Evolutionary conservation across 2,888 invertebrate species (phyloP).

Genomic region (Apoderus coryli): DNA sequence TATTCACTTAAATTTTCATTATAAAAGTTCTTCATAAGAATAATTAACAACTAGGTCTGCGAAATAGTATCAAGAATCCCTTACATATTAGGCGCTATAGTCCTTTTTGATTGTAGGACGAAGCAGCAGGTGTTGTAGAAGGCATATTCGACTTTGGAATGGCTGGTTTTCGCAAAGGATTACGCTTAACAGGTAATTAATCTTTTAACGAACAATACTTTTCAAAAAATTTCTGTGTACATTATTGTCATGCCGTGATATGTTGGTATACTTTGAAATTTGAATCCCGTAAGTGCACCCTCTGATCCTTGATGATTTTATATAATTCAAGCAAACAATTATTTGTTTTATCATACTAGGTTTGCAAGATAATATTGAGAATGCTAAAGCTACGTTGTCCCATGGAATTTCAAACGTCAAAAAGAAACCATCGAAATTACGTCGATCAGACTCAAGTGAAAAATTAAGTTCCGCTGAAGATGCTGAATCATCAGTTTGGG

Average conservation of each 20-base stretch:
- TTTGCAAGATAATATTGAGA: conserved; percentile 36
- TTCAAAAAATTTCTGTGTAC: no score
- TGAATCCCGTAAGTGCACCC: no score
- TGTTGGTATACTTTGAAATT: no score
- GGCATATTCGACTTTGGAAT: conserved; percentile 47
- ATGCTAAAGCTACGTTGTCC: conserved; percentile 18
- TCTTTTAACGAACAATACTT: conserved; percentile 3
- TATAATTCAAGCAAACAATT: no score
- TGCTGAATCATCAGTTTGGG: conserved; percentile 26
- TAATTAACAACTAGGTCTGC: no score
- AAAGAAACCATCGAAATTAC: conserved; percentile 15
- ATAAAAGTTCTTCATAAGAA: no score
- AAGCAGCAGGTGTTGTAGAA: conserved; percentile 49
- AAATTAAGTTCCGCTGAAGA: conserved; percentile 20
- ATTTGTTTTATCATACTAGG: no score
- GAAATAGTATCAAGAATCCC: no score
- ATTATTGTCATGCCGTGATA: no score
- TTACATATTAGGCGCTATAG: no score
- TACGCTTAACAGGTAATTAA: conserved; percentile 35
- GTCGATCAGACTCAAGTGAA: conserved; percentile 18
- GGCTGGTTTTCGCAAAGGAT: conserved; percentile 43
- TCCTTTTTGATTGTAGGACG: conserved; percentile 40
- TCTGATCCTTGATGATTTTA: no score
- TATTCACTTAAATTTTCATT: no score
- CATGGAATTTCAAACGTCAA: conserved; percentile 11